Evolutionary conservation across 1,140 invertebrate genomes (phyloP).

Genomic region (Harpegnathos saltator): DNA sequence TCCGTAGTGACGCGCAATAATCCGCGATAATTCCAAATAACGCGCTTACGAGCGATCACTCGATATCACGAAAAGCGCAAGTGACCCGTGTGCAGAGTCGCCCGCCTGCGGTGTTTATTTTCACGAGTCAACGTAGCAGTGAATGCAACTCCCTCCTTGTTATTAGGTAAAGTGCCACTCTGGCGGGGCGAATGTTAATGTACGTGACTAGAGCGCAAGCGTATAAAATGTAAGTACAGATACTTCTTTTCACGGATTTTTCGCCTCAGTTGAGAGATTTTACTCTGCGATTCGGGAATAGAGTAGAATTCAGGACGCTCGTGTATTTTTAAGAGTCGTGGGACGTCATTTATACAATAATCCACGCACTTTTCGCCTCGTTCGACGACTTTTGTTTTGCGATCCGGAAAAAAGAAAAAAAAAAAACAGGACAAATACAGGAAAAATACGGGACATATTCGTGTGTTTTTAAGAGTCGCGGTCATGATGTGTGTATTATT

Average conservation of each 20-base stretch:
- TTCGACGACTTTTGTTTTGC: no score
- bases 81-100: neutral
- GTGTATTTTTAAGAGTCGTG: neutral
- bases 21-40: slow-evolving; percentile 5
- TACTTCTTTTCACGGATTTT: neutral
- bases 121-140: slow-evolving; percentile 5
- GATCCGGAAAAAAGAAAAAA: no score
- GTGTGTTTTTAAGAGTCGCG: no score
- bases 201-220: neutral
- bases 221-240: neutral
- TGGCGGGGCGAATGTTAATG: neutral
- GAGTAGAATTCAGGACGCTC: neutral
- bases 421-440: no score
- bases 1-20: neutral
- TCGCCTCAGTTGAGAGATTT: slow-evolving; percentile 7
- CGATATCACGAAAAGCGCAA: slow-evolving; percentile 10
- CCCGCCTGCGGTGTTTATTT: slow-evolving; percentile 3
- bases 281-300: neutral
- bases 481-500: no score
- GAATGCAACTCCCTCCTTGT: slow-evolving; percentile 23
- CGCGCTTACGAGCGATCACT: neutral
- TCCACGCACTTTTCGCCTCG: neutral
- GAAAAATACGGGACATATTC: no score
- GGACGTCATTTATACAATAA: neutral
- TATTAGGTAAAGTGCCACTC: slow-evolving; percentile 30